Evolutionary conservation across 2,797 vertebrate species (phyloP).

Genomic region (Enteromius paludinosus): DNA sequence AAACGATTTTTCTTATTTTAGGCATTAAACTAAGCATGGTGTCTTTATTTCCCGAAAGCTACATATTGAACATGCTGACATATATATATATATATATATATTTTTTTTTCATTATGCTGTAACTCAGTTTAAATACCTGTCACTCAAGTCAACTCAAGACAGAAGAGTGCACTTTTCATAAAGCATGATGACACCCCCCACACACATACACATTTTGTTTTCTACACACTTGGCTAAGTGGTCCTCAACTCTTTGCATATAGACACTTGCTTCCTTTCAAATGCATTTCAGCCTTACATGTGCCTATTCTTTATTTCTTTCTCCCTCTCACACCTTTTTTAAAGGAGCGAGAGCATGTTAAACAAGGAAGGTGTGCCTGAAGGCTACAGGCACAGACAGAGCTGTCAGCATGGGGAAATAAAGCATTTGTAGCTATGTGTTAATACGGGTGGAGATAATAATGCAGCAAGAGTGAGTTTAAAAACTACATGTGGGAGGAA

Average conservation of each 20-base stretch:
- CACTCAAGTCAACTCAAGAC: conserved; percentile 5
- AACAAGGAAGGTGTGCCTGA: conserved; percentile 33
- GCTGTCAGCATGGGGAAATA: background rate
- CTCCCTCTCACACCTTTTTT: conserved; percentile 34
- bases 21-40: background rate
- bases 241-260: conserved; percentile 1
- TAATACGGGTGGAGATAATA: conserved; percentile 6
- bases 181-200: background rate
- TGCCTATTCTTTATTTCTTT: conserved; percentile 9
- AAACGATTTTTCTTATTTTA: conserved; percentile 14
- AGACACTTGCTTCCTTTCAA: background rate
- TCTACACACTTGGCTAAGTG: conserved; percentile 16
- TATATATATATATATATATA: too few relatives aligned
- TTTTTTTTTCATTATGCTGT: conserved; percentile 33
- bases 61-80: conserved; percentile 11
- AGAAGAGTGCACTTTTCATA: conserved; percentile 27
- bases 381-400: conserved; percentile 44
- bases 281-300: conserved; percentile 44
- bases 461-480: background rate
- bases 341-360: conserved; percentile 42
- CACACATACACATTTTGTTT: conserved; percentile 11
- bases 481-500: background rate
- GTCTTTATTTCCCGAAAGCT: conserved; percentile 38
- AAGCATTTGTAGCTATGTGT: conserved; percentile 19
- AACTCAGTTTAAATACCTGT: conserved; percentile 26